Base-by-base conservation (phyloP, 2,888 invertebrate genomes). In the Liposcelis brunnea region DNA sequence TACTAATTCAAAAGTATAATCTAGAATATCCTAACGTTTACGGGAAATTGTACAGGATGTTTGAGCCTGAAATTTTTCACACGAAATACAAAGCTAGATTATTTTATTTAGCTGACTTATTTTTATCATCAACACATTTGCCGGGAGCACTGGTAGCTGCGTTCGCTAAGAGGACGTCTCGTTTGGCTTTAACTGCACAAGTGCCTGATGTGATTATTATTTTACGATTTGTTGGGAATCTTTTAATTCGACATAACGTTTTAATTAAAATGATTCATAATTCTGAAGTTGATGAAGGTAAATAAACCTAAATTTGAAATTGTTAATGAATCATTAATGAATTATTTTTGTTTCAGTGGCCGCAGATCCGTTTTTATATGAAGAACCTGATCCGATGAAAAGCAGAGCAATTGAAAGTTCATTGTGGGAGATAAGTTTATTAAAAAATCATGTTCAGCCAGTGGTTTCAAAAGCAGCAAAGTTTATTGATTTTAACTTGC, bases 21-120 rank as follows among this genome's bases (percentile, higher is more conserved):
- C 74, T 97, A 49, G 84, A 93, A 56, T 94, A 93, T 66, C 94
- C 95, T 1, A 83, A 90, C 60, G 87, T 97, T 60, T 97, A 89
- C 65, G 77, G 77, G 54, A 90, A 94, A 56, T 70, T 97, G n/a
- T 97, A 97, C 67, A 81, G 82, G 15, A 80, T 97, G 77, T 83
- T 93, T 58, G 82, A 86, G 57, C 85, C 90, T 0, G 81, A 83
- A 56, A 80, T 95, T 56, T 87, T 95, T 62, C 82, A 84, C 56
- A 87, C 85, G 10, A 83, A 87, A 56, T 90, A 86, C 65, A 85
- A 87, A 61, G 77, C 83, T 1, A 72, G 91, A 37, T 77, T 97
- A 47, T 80, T 94, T 63, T 83, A 85, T 56, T 70, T 95, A 48
- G 74, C 87, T 0, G 87, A 95, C 59, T 71, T 90, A 50, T 95